Evolutionary conservation across 2,797 vertebrate species (phyloP).

Genomic region (Coranthus polyacanthus): DNA sequence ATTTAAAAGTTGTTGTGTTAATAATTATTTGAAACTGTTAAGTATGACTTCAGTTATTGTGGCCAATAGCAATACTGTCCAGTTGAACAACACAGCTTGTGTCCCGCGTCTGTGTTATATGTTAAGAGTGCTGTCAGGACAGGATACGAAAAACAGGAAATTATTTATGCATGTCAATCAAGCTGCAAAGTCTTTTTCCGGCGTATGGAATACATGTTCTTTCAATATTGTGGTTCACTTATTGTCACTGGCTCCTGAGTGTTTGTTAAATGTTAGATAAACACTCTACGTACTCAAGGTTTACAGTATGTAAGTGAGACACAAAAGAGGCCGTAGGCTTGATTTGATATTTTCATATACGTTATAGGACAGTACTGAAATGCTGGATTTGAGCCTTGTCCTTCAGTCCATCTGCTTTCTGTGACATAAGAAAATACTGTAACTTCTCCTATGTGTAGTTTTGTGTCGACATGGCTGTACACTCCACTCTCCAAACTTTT

Average conservation of each 20-base stretch:
- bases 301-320: constrained; percentile 29
- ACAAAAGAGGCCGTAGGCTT: constrained; percentile 17
- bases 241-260: neutral
- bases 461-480: constrained; percentile 3
- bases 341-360: constrained; percentile 31
- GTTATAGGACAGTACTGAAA: constrained; percentile 44
- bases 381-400: constrained; percentile 72
- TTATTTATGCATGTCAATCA: too few species aligned
- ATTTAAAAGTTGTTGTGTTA: constrained; percentile 60
- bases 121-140: constrained; percentile 1
- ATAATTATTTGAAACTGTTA: constrained; percentile 38
- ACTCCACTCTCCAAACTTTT: too few species aligned
- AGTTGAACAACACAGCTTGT: constrained; percentile 26
- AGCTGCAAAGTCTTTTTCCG: too few species aligned
- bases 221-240: neutral
- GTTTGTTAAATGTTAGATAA: neutral
- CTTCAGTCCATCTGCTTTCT: constrained; percentile 9
- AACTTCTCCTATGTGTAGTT: neutral
- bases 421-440: constrained; percentile 8
- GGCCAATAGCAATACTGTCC: constrained; percentile 31
- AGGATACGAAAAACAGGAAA: too few species aligned
- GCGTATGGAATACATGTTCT: too few species aligned
- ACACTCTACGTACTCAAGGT: neutral
- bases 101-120: constrained; percentile 35
- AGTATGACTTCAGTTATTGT: constrained; percentile 18